Evolutionary conservation across 2,888 invertebrate species (phyloP).

Genomic region (Taphrorychus bicolor): DNA sequence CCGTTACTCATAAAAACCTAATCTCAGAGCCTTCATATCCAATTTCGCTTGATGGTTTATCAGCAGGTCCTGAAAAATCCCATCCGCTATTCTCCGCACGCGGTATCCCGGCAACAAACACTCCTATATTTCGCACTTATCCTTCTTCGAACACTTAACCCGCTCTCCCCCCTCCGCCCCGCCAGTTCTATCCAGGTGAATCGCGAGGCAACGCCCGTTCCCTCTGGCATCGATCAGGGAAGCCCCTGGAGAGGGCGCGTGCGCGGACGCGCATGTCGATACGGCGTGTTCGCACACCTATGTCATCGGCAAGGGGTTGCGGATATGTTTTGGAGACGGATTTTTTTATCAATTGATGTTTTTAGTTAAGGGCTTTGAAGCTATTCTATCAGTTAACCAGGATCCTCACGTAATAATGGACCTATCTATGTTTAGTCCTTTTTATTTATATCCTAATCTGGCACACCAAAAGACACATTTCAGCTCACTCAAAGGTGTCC

Average conservation of each 20-base stretch:
- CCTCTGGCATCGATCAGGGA: slow-evolving; percentile 31
- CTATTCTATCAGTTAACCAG: too few relatives aligned
- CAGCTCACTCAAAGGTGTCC: too few relatives aligned
- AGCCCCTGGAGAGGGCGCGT: slow-evolving; percentile 11
- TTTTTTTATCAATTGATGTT: not conserved
- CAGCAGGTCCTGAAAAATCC: not conserved
- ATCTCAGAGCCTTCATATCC: not conserved
- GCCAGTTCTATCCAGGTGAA: slow-evolving; percentile 35
- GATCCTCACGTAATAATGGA: too few relatives aligned
- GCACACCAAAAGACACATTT: too few relatives aligned
- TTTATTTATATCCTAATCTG: too few relatives aligned
- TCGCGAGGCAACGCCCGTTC: slow-evolving; percentile 39
- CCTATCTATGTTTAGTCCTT: too few relatives aligned
- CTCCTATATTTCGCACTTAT: slow-evolving; percentile 18
- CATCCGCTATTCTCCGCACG: slow-evolving; percentile 7
- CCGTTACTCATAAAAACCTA: not conserved
- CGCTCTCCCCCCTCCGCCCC: slow-evolving; percentile 24
- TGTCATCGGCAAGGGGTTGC: slow-evolving; percentile 5
- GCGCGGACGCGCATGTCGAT: slow-evolving; percentile 25
- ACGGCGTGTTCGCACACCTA: slow-evolving; percentile 26
- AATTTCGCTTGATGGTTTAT: not conserved
- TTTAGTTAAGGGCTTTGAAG: too few relatives aligned
- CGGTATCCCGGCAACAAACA: slow-evolving; percentile 21
- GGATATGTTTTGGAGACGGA: not conserved
- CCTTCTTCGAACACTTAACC: slow-evolving; percentile 29